Percentiles rank a stretch among this genome's conserved stretches.
These are phyloP conservation scores for Paralichthys olivaceus DNA, from an alignment of 2,113 vertebrate genomes.

Conservation along the genomic window DNA sequence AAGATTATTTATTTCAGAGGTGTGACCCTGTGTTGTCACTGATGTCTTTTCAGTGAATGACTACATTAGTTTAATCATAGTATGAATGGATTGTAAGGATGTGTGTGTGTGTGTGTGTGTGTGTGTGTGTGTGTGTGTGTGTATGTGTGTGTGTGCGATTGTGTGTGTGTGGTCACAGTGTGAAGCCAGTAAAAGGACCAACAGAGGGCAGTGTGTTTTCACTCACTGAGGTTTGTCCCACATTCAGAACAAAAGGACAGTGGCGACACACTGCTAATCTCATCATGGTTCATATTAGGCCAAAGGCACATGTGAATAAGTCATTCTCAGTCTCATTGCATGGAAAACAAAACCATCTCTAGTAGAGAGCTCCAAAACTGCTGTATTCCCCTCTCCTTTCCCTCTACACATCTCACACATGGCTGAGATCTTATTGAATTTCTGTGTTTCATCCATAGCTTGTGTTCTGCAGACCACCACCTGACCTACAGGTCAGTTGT, in stretches of 20 bases:
- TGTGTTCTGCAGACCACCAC: conserved; percentile 2
- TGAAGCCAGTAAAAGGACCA: conserved; percentile 41
- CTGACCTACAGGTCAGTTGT: conserved; percentile 21
- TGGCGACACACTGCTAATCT: conserved; percentile 42
- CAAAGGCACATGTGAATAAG: conserved; percentile 48
- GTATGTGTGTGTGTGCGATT: conserved; percentile 14
- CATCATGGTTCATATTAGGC: conserved; percentile 33
- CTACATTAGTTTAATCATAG: conserved; percentile 5
- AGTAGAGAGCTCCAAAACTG: not conserved
- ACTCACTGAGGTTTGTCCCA: conserved; percentile 43
- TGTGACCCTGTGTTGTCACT: not conserved
- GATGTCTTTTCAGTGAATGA: conserved; percentile 8
- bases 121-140: conserved; percentile 9
- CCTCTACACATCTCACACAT: not conserved
- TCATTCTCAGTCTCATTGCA: conserved; percentile 15
- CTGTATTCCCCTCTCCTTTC: not conserved
- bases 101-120: conserved; percentile 6
- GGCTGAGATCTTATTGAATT: conserved; percentile 20
- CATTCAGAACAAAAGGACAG: conserved; percentile 38
- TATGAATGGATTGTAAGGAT: not conserved
- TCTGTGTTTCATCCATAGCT: conserved; percentile 15
- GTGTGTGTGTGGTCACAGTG: conserved; percentile 10
- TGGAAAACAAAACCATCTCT: not conserved
- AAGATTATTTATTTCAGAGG: conserved; percentile 14
- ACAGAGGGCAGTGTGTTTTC: conserved; percentile 79